Evolutionary conservation across 2,113 vertebrate genomes (phyloP).

Genomic region (Pardalotus punctatus): DNA sequence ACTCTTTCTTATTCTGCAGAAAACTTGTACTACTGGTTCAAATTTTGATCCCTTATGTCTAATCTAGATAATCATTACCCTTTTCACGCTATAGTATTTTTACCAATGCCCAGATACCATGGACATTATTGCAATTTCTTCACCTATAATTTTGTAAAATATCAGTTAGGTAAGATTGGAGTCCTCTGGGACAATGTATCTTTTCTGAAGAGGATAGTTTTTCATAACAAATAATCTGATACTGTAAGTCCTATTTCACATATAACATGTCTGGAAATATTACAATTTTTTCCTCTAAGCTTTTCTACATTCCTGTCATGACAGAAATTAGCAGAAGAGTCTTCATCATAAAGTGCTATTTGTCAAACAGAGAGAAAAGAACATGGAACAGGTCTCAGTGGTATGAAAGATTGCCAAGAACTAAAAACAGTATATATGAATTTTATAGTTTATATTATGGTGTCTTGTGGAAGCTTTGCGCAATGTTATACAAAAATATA

Average conservation of each 20-base stretch:
- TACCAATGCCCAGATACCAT: neutral
- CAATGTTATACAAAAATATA: neutral
- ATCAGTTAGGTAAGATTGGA: neutral
- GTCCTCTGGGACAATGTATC: rapidly evolving
- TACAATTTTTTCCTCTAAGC: neutral
- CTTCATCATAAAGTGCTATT: neutral
- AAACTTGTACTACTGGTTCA: neutral
- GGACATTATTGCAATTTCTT: neutral
- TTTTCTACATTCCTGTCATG: neutral
- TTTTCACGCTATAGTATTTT: neutral
- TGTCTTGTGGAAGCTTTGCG: neutral
- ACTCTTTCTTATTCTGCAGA: neutral
- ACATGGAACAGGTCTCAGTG: neutral
- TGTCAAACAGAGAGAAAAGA: neutral
- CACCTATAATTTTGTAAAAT: neutral
- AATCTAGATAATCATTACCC: neutral
- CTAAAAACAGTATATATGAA: neutral
- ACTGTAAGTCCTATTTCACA: neutral
- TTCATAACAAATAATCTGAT: neutral
- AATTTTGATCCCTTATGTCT: neutral
- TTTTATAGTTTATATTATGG: neutral
- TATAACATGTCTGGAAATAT: neutral
- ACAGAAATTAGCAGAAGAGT: neutral
- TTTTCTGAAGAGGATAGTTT: neutral
- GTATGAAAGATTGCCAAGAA: neutral